Evolutionary conservation across 1,140 invertebrate genomes (phyloP), one percentile per base, ranked within the genome.

Genomic region (Melanaphis sacchari): DNA sequence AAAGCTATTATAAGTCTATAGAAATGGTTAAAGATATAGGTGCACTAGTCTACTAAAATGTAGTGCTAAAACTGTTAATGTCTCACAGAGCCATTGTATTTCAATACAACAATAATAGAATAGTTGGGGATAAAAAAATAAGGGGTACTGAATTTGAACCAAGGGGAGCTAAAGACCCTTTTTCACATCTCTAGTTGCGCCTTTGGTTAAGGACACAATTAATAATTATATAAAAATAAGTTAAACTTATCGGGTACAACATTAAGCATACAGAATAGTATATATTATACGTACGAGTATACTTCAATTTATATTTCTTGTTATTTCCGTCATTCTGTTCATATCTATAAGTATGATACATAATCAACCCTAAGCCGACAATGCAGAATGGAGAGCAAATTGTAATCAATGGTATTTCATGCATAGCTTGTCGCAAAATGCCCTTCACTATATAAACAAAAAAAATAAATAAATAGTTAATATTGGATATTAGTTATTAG

Each of bases 371-470:
- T 15, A 43, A 18, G 0, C 91, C 91, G 24, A 84, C n/a, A 52
- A 93, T 40, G 18, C 21, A 38, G 18, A 93, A 93, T 2, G 91
- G 91, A 22, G 81, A 11, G 26, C 46, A n/a, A n/a, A 93, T 49
- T 18, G 81, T 93, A 84, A 93, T 54, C 43, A 93, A 85, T 49
- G 91, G 91, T 26, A 93, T 54, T 54, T 93, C 91, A 38, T 93
- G 91, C 91, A 93, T 31, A 9, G 41, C 46, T 54, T 93, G 91
- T 41, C 91, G 76, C 0, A 93, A 84, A 18, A 93, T 93, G 46
- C 91, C 91, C 46, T 85, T 85, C 38, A 93, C 91, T 93, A 21
- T 18, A 9, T 66, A 2, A 26, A n/a, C 84, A 82, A 38, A 26
- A n/a, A 92, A 82, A 38, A 92, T 38, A 49, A 49, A 6, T 24